A percentile compares a stretch with the other conserved stretches of the same genome.
phyloP scores from a whole-genome alignment of 1,140 invertebrate species.

The Choristoneura fumiferana region DNA sequence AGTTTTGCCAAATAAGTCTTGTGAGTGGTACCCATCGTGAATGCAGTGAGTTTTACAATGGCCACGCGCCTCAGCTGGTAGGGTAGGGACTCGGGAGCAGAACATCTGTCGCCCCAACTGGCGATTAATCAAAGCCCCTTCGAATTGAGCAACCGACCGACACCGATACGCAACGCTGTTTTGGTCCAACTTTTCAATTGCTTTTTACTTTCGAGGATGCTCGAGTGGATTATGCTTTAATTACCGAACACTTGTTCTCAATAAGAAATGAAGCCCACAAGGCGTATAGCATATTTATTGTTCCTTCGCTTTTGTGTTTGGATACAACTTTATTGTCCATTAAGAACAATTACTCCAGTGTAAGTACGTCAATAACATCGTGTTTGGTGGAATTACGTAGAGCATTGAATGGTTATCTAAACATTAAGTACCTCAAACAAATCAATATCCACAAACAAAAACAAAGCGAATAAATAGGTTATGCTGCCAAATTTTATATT shows the following conservation, averaged over 20 bases:
- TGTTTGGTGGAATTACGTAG: too few relatives aligned
- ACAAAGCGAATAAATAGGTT: slow-evolving; percentile 2
- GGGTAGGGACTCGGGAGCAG: slow-evolving; percentile 26
- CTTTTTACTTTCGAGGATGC: slow-evolving; percentile 5
- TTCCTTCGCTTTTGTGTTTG: too few relatives aligned
- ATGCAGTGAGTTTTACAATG: slow-evolving; percentile 1
- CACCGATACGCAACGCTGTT: slow-evolving; percentile 12
- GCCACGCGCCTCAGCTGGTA: slow-evolving; percentile 14
- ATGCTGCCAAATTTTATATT: background rate
- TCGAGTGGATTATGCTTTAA: slow-evolving; percentile 5
- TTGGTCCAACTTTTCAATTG: background rate
- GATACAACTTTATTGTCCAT: too few relatives aligned
- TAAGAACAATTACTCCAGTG: too few relatives aligned
- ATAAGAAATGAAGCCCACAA: background rate
- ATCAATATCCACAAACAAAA: background rate
- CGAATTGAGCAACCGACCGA: slow-evolving; percentile 35
- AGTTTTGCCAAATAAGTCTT: background rate
- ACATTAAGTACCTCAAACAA: too few relatives aligned
- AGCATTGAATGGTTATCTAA: too few relatives aligned
- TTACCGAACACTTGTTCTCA: slow-evolving; percentile 8
- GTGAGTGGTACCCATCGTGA: background rate
- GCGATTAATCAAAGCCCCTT: slow-evolving; percentile 60
- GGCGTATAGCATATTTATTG: too few relatives aligned
- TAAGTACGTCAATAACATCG: too few relatives aligned
- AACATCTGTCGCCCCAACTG: slow-evolving; percentile 69